Evolutionary conservation across 2,888 invertebrate genomes (phyloP).

Genomic region (Rhamnusium bicolor): DNA sequence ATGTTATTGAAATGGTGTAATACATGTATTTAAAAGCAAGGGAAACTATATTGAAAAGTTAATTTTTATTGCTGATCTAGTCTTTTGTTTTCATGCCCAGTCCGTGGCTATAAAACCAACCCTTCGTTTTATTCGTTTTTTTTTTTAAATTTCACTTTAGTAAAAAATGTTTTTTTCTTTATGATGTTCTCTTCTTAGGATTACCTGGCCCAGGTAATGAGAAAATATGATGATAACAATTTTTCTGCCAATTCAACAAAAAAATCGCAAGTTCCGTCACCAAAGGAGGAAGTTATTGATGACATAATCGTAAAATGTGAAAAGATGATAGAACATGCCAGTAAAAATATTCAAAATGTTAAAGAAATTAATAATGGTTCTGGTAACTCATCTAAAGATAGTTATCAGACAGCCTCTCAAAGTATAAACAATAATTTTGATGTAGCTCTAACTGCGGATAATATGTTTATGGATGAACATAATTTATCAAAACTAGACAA

Average conservation of each 20-base stretch:
- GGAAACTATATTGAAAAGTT: no score
- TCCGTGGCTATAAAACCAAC: no score
- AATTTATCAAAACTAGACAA: conserved; percentile 38
- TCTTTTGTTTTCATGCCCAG: no score
- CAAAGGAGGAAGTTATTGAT: conserved; percentile 32
- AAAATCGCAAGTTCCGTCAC: background rate
- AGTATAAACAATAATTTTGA: conserved; percentile 43
- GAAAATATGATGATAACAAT: conserved; percentile 43
- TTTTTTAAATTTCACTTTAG: no score
- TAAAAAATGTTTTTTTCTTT: background rate
- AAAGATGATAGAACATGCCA: conserved; percentile 41
- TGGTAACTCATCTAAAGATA: conserved; percentile 7
- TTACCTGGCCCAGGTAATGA: conserved; percentile 49
- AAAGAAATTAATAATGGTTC: conserved; percentile 15
- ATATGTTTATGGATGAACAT: conserved; percentile 34
- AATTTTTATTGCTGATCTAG: no score
- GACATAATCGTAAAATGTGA: conserved; percentile 44
- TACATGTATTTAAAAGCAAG: no score
- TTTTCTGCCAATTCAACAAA: conserved; percentile 12
- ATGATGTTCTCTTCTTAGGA: conserved; percentile 42
- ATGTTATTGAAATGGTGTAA: no score
- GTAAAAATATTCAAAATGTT: conserved; percentile 33
- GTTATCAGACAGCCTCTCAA: conserved; percentile 23
- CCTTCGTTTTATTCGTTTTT: no score
- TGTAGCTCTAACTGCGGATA: conserved; percentile 40